Conservation (phyloP, 2,113 vertebrate species). For the Candoia aspera region DNA sequence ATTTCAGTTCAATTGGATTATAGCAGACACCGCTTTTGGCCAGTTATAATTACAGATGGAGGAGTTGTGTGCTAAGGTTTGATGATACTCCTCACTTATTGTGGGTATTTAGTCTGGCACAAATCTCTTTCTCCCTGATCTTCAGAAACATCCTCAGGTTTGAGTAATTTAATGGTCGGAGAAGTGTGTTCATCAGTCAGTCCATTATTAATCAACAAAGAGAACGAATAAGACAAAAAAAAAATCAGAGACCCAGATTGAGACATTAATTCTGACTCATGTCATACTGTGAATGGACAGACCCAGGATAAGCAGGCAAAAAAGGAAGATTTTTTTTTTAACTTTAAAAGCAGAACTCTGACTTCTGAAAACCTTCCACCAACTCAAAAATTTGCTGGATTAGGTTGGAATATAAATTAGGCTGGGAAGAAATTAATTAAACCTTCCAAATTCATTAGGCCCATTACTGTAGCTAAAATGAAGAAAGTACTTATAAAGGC, state of each 20-base stretch:
- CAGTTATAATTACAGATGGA: neutral
- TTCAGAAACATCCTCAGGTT: neutral
- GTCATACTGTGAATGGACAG: neutral
- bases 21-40: neutral
- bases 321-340: neutral
- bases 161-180: neutral
- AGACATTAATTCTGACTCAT: neutral
- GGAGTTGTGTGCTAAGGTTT: neutral
- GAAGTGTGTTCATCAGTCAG: neutral
- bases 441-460: neutral
- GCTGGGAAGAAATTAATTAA: neutral
- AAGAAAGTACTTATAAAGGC: neutral
- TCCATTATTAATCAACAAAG: neutral
- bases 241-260: neutral
- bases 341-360: constrained; percentile 1
- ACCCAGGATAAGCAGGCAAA: neutral
- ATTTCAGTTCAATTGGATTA: neutral
- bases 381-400: neutral
- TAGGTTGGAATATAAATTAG: neutral
- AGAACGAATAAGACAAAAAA: neutral
- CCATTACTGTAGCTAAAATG: neutral
- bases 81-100: neutral
- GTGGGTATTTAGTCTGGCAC: neutral
- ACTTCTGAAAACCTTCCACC: neutral
- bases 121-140: neutral